Evolutionary conservation across 2,113 vertebrate genomes (phyloP).

Genomic region (Silurus meridionalis): DNA sequence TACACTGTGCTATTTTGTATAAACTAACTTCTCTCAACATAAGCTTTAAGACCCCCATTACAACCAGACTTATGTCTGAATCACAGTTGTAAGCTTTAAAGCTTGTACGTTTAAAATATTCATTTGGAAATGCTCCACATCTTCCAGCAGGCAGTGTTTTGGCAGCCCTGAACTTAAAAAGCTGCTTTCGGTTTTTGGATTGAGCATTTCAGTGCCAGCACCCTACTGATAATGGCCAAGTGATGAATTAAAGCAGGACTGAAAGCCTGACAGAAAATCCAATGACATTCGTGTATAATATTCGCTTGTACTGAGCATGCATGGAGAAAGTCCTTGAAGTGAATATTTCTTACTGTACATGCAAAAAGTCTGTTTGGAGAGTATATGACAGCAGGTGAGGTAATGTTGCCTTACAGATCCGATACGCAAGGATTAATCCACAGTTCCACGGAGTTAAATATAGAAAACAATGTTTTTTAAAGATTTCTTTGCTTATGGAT

Average conservation of each 20-base stretch:
- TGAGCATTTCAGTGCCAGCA: neutral
- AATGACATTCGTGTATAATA: neutral
- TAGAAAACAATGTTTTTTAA: neutral
- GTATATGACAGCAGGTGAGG: neutral
- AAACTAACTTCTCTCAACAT: neutral
- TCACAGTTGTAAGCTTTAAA: neutral
- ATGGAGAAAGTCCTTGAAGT: neutral
- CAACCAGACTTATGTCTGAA: neutral
- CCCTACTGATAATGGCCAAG: constrained; percentile 12
- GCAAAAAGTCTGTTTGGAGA: neutral
- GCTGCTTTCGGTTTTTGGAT: neutral
- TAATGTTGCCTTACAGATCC: neutral
- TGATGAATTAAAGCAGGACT: neutral
- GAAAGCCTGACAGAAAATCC: neutral
- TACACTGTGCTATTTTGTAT: neutral
- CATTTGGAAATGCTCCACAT: neutral
- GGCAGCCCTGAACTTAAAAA: neutral
- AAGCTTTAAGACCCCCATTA: neutral
- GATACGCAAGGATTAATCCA: neutral
- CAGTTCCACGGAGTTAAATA: neutral
- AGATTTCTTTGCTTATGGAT: neutral
- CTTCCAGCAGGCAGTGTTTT: neutral
- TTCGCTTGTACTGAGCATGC: neutral
- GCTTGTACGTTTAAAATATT: neutral
- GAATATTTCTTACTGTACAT: constrained; percentile 4